A percentile compares a stretch with the other conserved stretches of the same genome.
phyloP scores from a whole-genome alignment of 2,113 vertebrate genomes.

The Cheirogaleus medius region DNA sequence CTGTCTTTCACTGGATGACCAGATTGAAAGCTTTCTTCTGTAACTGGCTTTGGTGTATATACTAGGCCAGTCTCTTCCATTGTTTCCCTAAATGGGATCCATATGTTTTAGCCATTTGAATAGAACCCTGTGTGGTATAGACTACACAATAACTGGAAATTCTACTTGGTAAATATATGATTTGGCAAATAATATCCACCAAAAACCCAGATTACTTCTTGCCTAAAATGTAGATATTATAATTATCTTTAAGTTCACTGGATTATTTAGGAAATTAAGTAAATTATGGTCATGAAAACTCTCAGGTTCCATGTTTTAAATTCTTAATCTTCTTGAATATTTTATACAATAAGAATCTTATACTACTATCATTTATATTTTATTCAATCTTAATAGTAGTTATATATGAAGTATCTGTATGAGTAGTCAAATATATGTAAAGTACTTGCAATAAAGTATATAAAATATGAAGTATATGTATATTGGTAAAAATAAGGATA shows the following conservation, averaged over 20 bases:
- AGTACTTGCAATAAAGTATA: neutral
- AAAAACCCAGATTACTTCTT: neutral
- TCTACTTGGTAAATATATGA: neutral
- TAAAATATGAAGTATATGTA: neutral
- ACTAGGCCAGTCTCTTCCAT: neutral
- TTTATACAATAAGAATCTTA: neutral
- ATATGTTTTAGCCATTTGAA: neutral
- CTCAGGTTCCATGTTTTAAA: neutral
- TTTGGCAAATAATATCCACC: neutral
- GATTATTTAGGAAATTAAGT: neutral
- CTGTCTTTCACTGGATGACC: neutral
- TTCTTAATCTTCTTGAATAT: neutral
- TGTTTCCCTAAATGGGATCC: neutral
- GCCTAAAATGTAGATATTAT: neutral
- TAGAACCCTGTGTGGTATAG: neutral
- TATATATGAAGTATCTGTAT: neutral
- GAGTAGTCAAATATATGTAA: neutral
- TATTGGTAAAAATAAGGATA: neutral
- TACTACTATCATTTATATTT: neutral
- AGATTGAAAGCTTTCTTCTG: neutral
- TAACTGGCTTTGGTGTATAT: neutral
- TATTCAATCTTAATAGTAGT: neutral
- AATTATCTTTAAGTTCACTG: neutral
- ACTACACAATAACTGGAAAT: neutral
- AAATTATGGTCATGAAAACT: neutral